Conservation (phyloP, 2,113 vertebrate genomes). For the Psittacus erithacus region DNA sequence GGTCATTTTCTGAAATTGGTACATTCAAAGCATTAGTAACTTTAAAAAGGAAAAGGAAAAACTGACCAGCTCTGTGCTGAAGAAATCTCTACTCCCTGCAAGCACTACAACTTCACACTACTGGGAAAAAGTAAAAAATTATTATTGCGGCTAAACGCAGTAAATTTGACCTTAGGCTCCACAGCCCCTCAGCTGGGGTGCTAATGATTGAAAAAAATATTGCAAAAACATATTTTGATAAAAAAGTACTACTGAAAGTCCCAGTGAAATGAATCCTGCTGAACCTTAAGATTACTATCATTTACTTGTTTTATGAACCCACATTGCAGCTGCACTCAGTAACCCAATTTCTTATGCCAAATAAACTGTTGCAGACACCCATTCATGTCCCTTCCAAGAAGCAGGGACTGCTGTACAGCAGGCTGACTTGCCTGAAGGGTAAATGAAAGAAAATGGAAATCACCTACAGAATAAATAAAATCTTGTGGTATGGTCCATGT, state of each 20-base stretch:
- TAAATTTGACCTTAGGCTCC: not conserved
- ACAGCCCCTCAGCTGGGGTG: not conserved
- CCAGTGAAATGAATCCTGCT: not conserved
- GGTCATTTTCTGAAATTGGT: conserved; percentile 1
- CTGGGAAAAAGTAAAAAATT: not conserved
- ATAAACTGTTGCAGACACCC: not conserved
- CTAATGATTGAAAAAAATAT: not conserved
- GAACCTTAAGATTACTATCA: not conserved
- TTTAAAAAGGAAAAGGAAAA: not conserved
- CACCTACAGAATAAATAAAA: conserved; percentile 42
- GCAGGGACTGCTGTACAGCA: conserved; percentile 37
- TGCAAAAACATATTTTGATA: not conserved
- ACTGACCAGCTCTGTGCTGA: not conserved
- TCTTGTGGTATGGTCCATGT: not conserved
- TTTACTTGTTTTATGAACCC: not conserved
- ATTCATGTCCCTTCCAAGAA: not conserved
- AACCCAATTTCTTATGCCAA: not conserved
- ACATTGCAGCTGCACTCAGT: not conserved
- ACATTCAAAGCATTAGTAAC: not conserved
- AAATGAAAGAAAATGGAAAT: conserved; percentile 46
- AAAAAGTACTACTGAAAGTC: not conserved
- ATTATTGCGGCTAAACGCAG: not conserved
- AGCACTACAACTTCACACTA: not conserved
- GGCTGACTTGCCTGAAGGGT: not conserved
- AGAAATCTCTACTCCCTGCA: not conserved